These are phyloP conservation scores for Drosophila tsacasi DNA, from an alignment of 1,140 invertebrate genomes.

Conservation along the genomic window DNA sequence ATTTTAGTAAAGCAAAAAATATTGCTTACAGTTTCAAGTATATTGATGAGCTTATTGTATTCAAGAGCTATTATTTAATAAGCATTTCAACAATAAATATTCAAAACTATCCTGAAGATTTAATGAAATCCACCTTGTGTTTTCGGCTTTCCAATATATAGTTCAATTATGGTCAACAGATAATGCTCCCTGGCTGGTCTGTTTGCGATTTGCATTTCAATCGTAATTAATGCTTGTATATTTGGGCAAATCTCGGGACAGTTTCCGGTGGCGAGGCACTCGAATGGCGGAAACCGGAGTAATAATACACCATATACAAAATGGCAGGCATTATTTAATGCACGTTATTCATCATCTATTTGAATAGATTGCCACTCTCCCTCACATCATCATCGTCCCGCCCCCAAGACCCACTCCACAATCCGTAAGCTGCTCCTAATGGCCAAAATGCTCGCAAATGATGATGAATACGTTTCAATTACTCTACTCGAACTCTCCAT, in stretches of 20 bases:
- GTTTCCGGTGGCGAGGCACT: conserved; percentile 2
- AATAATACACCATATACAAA: conserved; percentile 8
- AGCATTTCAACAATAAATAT: background rate
- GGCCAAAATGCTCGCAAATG: conserved; percentile 64
- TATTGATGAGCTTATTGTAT: background rate
- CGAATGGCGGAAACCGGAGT: conserved; percentile 1
- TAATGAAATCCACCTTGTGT: background rate
- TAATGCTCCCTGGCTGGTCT: background rate
- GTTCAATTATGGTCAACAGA: conserved; percentile 8
- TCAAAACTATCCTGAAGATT: background rate
- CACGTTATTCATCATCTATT: conserved; percentile 63
- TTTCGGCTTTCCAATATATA: background rate
- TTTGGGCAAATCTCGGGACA: conserved; percentile 10
- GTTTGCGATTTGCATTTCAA: conserved; percentile 24
- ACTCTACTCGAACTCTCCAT: conserved; percentile 52
- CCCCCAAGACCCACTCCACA: conserved; percentile 3
- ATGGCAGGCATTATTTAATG: conserved; percentile 45
- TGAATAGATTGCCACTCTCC: conserved; percentile 47
- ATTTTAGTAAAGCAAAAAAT: background rate
- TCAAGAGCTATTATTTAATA: background rate
- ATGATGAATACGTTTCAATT: conserved; percentile 69
- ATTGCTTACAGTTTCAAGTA: background rate
- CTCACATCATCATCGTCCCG: background rate
- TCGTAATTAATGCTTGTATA: conserved; percentile 28
- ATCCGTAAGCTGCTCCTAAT: conserved; percentile 54